These are phyloP conservation scores for Cephus runcator DNA, from an alignment of 2,888 invertebrate genomes.

Conservation along the genomic window DNA sequence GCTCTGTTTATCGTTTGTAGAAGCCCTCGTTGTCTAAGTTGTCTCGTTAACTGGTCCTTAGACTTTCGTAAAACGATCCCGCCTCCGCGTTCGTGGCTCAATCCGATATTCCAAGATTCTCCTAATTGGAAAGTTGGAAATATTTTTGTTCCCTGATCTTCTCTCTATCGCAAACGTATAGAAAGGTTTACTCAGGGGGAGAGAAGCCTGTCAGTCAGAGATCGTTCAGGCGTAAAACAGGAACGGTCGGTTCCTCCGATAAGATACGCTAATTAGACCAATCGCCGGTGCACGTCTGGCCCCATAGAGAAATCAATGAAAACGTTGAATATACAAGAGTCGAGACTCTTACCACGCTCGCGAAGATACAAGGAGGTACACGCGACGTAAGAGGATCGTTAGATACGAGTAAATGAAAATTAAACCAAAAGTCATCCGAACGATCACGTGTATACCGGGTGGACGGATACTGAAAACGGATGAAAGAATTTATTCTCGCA, in stretches of 20 bases:
- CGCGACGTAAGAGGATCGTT: neutral
- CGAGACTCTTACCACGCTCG: neutral
- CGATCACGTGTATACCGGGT: neutral
- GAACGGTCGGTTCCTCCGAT: slow-evolving; percentile 12
- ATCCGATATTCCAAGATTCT: neutral
- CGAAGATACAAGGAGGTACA: neutral
- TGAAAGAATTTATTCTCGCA: neutral
- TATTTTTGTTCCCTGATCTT: slow-evolving; percentile 1
- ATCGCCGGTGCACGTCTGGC: neutral
- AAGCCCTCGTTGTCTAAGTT: neutral
- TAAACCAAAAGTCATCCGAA: neutral
- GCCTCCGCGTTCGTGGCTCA: neutral
- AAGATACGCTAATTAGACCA: slow-evolving; percentile 20
- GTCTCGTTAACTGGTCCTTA: neutral
- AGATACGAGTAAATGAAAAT: neutral
- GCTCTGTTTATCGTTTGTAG: neutral
- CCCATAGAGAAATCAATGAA: neutral
- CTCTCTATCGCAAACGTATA: neutral
- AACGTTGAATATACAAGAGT: neutral
- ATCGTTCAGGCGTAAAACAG: slow-evolving; percentile 6
- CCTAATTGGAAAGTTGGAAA: slow-evolving; percentile 16
- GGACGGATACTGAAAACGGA: neutral
- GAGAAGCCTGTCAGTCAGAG: neutral
- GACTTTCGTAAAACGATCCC: neutral
- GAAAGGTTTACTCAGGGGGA: neutral